Evolutionary conservation across 2,888 invertebrate genomes (phyloP), one percentile per base, ranked within the genome.

Genomic region (Lamproptera curius): DNA sequence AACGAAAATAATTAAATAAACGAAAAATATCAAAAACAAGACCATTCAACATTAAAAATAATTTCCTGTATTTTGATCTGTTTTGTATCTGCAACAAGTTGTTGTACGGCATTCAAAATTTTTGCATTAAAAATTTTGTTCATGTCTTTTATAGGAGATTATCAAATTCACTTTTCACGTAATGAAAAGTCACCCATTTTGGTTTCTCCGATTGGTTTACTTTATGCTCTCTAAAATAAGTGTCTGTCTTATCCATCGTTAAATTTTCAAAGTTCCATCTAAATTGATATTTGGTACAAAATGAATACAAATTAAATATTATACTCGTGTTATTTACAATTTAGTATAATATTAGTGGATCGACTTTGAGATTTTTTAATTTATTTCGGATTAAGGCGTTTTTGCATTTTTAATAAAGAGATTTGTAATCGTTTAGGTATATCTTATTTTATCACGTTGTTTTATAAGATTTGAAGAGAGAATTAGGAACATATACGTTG

Each of bases 251-350:
- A 16, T 59, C 61, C 61, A 57, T 59, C 57, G 50, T 70, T 71
- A 70, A 70, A 70, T 74, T 70, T 69, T 72, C 61, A 60, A 63
- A 64, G 59, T 59, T 67, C 61, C 65, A 61, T 64, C 69, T 66
- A 59, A 70, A 73, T 67, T 66, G 76, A 68, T 62, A 72, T 82
- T 83, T 83, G 84, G 86, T 86, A 86, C 86, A 86, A 86, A 86
- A 67, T 80, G 73, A 6, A 80, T 78, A 83, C 83, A 83, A 85
- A 81, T 72, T 81, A 79, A 83, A 81, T 46, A 16, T 77, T 79
- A 81, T 78, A 74, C 70, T 67, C 79, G 74, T 67, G 65, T 75
- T 73, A 70, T 79, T 74, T 73, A 83, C 76, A 81, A 78, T 67
- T 69, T 74, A 77, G 72, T 61, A 52, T 64, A 74, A 60, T 69